phyloP scores from a whole-genome alignment of 2,797 vertebrate genomes.

The Stomatorhinus walkeri region DNA sequence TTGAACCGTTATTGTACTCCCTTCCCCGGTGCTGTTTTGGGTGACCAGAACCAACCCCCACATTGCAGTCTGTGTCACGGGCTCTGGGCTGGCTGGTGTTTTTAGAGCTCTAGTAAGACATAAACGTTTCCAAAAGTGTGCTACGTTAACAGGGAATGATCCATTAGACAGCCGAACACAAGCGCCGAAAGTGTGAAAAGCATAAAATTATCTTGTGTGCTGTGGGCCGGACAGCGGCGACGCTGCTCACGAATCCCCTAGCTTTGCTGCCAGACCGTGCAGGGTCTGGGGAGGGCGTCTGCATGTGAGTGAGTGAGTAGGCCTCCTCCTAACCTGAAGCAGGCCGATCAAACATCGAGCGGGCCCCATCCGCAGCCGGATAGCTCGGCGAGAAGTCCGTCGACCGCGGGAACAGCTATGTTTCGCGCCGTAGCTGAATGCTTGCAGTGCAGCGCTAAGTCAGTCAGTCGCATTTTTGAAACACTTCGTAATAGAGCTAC shows the following conservation, averaged over 20 bases:
- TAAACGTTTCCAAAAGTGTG: not conserved
- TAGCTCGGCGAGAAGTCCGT: not conserved
- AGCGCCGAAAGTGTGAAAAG: not conserved
- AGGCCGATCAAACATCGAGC: not conserved
- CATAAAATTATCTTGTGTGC: not conserved
- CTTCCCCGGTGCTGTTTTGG: not conserved
- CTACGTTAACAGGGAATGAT: not conserved
- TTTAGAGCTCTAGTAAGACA: not conserved
- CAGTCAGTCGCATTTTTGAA: not conserved
- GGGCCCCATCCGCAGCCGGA: not conserved
- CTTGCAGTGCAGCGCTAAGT: not conserved
- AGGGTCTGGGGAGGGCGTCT: not conserved
- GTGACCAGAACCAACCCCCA: not conserved
- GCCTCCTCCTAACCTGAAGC: not conserved
- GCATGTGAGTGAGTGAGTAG: not conserved
- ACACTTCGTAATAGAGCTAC: not conserved
- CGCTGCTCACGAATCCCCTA: not conserved
- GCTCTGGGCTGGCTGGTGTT: not conserved
- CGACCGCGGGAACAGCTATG: not conserved
- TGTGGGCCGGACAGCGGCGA: not conserved
- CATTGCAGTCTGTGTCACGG: not conserved
- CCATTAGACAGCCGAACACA: not conserved
- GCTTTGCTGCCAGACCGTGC: not conserved
- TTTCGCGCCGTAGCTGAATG: not conserved
- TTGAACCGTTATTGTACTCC: not conserved